phyloP scores from a whole-genome alignment of 2,113 vertebrate genomes.

The Propithecus coquereli region DNA sequence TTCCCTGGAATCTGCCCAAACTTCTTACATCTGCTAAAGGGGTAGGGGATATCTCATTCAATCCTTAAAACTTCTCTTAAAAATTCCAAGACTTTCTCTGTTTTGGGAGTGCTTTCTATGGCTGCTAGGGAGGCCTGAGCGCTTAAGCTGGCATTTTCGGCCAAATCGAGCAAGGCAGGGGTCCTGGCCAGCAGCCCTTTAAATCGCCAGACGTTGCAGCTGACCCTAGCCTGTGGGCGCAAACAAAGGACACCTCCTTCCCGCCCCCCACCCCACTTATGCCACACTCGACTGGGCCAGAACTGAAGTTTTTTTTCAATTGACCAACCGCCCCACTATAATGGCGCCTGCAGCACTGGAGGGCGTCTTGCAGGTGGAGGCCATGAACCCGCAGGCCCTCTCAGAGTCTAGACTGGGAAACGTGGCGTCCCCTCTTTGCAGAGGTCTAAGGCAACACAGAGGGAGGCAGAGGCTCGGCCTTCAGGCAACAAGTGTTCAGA shows the following conservation, averaged over 20 bases:
- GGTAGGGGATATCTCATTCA: background rate
- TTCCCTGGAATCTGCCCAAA: background rate
- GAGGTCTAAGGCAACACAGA: background rate
- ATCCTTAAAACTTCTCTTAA: background rate
- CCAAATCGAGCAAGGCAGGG: background rate
- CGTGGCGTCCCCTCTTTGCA: background rate
- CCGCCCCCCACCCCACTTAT: background rate
- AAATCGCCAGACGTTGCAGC: background rate
- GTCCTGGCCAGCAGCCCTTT: background rate
- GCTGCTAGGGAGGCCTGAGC: background rate
- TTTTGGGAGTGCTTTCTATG: background rate
- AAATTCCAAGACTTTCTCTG: background rate
- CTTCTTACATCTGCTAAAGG: background rate
- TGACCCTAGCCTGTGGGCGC: background rate
- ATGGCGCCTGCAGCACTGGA: background rate
- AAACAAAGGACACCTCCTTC: conserved; percentile 46
- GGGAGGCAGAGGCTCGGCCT: background rate
- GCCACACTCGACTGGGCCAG: background rate
- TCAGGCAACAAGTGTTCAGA: conserved; percentile 49
- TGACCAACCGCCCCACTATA: background rate
- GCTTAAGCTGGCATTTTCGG: background rate
- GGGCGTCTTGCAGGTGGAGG: background rate
- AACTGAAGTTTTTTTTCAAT: background rate
- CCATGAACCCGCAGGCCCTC: too few species aligned
- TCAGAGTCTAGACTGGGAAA: background rate